phyloP scores from a whole-genome alignment of 2,797 vertebrate species.

The Cercopithecus neglectus region DNA sequence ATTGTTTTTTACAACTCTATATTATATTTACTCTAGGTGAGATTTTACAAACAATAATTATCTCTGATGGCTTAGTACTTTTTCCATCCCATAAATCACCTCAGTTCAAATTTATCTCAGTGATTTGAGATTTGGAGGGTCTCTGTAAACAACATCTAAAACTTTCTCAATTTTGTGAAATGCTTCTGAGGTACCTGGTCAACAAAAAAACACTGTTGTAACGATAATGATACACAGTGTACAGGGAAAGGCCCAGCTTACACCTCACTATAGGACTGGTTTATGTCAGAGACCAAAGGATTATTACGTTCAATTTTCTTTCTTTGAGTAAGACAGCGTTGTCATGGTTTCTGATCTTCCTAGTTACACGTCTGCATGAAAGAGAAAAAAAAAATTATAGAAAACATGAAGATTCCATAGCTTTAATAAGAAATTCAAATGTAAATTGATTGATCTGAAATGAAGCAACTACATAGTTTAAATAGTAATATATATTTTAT shows the following conservation, averaged over 20 bases:
- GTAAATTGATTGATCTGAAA: neutral
- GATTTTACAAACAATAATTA: slow-evolving; percentile 1
- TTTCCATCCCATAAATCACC: neutral
- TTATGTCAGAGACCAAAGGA: neutral
- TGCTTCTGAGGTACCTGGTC: neutral
- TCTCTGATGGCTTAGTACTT: neutral
- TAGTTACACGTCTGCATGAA: slow-evolving; percentile 43
- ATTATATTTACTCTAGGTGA: neutral
- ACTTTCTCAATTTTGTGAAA: neutral
- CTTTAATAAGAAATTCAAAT: neutral
- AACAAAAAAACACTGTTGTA: neutral
- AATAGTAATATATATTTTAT: neutral
- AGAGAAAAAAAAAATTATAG: slow-evolving; percentile 30
- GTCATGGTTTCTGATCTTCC: slow-evolving; percentile 63
- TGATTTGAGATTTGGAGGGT: neutral
- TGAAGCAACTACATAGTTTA: neutral
- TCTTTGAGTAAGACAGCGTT: slow-evolving; percentile 37
- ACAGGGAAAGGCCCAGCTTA: neutral
- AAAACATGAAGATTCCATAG: neutral
- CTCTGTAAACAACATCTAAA: slow-evolving; percentile 18
- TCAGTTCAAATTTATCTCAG: slow-evolving; percentile 22
- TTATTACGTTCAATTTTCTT: neutral
- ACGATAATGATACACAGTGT: neutral
- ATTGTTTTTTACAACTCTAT: neutral
- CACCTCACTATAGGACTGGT: neutral